phyloP scores from a whole-genome alignment of 2,113 vertebrate species.

The Cyprinodon brontotheroides region DNA sequence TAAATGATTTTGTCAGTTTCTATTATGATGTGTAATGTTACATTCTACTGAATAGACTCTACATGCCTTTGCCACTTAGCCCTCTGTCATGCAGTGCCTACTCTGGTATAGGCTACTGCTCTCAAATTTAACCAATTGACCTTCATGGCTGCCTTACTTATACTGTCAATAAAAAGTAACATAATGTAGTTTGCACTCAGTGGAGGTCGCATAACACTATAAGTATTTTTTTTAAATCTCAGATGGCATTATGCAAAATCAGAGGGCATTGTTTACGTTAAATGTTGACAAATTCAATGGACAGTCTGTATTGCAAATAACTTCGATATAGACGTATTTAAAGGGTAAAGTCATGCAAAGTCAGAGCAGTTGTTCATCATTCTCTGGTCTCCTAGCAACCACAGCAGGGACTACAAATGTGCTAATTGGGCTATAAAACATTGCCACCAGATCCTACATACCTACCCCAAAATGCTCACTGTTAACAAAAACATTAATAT shows the following conservation, averaged over 20 bases:
- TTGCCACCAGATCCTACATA: conserved; percentile 13
- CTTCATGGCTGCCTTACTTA: conserved; percentile 70
- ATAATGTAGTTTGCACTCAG: conserved; percentile 55
- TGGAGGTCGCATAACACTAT: conserved; percentile 22
- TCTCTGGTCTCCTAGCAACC: conserved; percentile 70
- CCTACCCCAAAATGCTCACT: conserved; percentile 6
- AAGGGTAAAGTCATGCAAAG: conserved; percentile 20
- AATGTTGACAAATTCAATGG: conserved; percentile 4
- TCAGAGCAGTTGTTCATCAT: conserved; percentile 47
- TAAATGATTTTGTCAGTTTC: conserved; percentile 66
- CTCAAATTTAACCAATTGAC: conserved; percentile 68
- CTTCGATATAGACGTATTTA: conserved; percentile 30
- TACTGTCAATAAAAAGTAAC: conserved; percentile 59
- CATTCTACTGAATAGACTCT: conserved; percentile 47
- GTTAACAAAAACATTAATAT: background rate
- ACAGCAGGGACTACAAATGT: conserved; percentile 56
- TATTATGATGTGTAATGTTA: conserved; percentile 58
- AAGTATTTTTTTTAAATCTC: conserved; percentile 28
- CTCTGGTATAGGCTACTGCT: conserved; percentile 47
- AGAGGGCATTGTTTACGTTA: conserved; percentile 17
- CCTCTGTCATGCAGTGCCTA: conserved; percentile 62
- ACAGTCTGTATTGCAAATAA: conserved; percentile 14
- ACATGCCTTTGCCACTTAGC: conserved; percentile 61
- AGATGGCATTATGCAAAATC: conserved; percentile 51
- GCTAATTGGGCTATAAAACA: conserved; percentile 48